Conservation (phyloP, 2,888 invertebrate species). For the Drosophila robusta region DNA sequence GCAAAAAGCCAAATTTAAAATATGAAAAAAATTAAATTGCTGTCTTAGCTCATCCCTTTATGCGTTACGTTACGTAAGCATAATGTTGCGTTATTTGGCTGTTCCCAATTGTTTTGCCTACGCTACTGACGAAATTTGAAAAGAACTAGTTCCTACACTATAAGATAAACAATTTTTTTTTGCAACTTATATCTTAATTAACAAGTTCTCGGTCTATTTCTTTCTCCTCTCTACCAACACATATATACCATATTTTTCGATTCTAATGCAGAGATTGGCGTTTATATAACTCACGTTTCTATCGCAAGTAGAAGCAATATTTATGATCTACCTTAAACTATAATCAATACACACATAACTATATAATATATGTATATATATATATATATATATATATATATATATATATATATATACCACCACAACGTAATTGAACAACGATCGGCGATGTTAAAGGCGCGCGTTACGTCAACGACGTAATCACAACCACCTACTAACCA, state of each 20-base stretch:
- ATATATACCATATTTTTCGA: conserved; percentile 55
- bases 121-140: neutral
- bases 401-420: conserved; percentile 23
- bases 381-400: conserved; percentile 25
- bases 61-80: conserved; percentile 1
- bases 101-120: conserved; percentile 9
- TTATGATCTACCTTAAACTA: conserved; percentile 23
- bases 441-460: conserved; percentile 25
- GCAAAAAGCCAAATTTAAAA: too few relatives aligned
- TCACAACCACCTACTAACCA: conserved; percentile 47
- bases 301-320: conserved; percentile 76
- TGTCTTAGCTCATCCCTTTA: too few relatives aligned
- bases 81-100: conserved; percentile 14
- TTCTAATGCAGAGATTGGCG: conserved; percentile 83
- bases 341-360: conserved; percentile 32
- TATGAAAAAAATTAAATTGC: too few relatives aligned
- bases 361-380: conserved; percentile 25
- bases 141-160: conserved; percentile 20
- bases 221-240: conserved; percentile 52
- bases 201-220: conserved; percentile 68
- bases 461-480: conserved; percentile 43
- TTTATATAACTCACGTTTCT: conserved; percentile 83
- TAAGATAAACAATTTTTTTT: conserved; percentile 8
- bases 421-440: conserved; percentile 46
- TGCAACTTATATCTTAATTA: conserved; percentile 50